Evolutionary conservation across 2,113 vertebrate genomes (phyloP).

Genomic region (Rutilus rutilus): DNA sequence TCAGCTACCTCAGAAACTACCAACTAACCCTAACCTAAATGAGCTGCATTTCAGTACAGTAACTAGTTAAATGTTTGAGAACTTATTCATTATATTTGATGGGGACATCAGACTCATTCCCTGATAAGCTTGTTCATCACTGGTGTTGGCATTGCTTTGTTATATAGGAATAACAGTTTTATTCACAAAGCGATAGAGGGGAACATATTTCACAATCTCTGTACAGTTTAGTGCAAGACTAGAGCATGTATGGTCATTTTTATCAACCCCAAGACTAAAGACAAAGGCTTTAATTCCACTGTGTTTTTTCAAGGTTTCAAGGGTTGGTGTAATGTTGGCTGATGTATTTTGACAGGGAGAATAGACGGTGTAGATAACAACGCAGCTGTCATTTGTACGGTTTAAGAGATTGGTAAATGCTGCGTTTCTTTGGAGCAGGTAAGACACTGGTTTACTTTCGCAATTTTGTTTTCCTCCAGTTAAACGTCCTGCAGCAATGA

Average conservation of each 20-base stretch:
- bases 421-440: background rate
- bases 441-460: background rate
- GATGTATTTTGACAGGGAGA: background rate
- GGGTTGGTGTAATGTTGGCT: background rate
- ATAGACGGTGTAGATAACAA: slow-evolving; percentile 15
- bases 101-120: background rate
- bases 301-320: background rate
- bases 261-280: background rate
- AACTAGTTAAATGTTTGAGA: background rate
- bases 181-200: background rate
- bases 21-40: background rate
- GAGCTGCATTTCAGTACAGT: background rate
- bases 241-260: background rate
- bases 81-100: background rate
- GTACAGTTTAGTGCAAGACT: background rate
- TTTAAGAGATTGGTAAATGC: background rate
- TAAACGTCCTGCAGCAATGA: background rate
- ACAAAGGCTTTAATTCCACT: slow-evolving; percentile 2
- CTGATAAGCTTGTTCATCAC: background rate
- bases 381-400: background rate
- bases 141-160: too few species aligned
- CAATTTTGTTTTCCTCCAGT: accelerated
- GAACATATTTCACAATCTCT: background rate
- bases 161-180: too few species aligned
- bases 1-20: background rate